These are phyloP conservation scores for Muntiacus muntjak DNA, from an alignment of 2,113 vertebrate genomes.

Conservation along the genomic window DNA sequence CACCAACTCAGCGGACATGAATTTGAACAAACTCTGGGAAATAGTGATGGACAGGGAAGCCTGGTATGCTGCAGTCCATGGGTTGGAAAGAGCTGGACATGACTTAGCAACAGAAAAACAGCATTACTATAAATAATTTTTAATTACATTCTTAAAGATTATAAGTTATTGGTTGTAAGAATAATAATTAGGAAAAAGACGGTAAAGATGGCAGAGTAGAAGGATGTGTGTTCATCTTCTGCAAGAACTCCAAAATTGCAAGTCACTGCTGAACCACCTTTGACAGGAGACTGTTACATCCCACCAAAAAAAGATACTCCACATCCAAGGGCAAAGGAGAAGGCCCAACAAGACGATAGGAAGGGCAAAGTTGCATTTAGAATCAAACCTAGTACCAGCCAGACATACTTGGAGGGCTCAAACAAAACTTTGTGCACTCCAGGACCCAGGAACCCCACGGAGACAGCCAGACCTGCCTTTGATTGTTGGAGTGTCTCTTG, in stretches of 20 bases:
- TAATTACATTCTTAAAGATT: not conserved
- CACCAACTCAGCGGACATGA: not conserved
- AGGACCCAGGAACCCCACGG: not conserved
- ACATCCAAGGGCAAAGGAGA: not conserved
- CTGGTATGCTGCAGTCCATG: not conserved
- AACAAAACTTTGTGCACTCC: not conserved
- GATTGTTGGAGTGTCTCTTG: not conserved
- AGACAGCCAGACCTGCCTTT: not conserved
- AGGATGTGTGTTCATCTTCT: not conserved
- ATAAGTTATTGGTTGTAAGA: not conserved
- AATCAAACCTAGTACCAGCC: not conserved
- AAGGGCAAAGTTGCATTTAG: rapidly evolving
- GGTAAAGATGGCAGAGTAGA: not conserved
- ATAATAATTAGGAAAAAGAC: not conserved
- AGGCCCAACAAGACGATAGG: not conserved
- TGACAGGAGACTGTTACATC: not conserved
- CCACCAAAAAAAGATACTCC: not conserved
- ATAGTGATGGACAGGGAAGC: not conserved
- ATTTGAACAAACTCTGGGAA: not conserved
- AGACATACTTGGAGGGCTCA: not conserved
- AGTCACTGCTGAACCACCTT: not conserved
- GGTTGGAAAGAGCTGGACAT: not conserved
- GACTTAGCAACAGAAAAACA: not conserved
- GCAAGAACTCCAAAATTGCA: not conserved
- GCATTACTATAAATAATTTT: not conserved